Evolutionary conservation across 2,888 invertebrate genomes (phyloP), one percentile per base, ranked within the genome.

Genomic region (Mimachlamys varia): DNA sequence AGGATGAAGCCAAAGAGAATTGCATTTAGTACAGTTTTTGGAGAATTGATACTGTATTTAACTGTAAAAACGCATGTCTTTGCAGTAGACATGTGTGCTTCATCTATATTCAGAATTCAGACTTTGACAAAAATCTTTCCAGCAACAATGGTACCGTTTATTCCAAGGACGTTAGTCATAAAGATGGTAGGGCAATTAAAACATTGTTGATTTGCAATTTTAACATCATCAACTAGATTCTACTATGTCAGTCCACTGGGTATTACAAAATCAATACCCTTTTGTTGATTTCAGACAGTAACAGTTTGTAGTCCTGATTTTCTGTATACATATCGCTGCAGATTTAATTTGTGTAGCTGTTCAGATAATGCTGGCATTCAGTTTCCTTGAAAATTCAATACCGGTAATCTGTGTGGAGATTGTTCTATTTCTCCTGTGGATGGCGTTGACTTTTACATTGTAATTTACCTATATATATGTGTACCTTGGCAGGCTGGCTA

Each of bases 271-370:
- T 62, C 62, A 62, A 62, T 62, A 62, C 4, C 22, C n/a, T 22
- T n/a, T n/a, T 62, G n/a, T 62, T 62, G 62, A 62, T 62, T 62
- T 22, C 62, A 62, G 62, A 62, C 62, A 53, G 62, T 19, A 62
- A 62, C 22, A 22, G 62, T 62, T 17, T 22, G 22, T 62, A 62
- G n/a, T 62, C 17, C n/a, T 1, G 17, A 7, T 7, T 22, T 62
- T 62, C 62, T 62, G 62, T 62, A 22, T 17, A 62, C 62, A 7
- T 4, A 62, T 15, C 22, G 7, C 62, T 62, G 22, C n/a, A 62
- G 17, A 22, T 62, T 62, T 62, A 62, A 22, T 62, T 62, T 62
- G 62, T n/a, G n/a, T n/a, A n/a, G n/a, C n/a, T n/a, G n/a, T n/a
- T 62, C 22, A n/a, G 22, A 62, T 62, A 22, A 62, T 19, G 13